Percentiles rank a stretch among this genome's conserved stretches.
phyloP scores from a whole-genome alignment of 2,888 invertebrate genomes.

The Crioceris asparagi region DNA sequence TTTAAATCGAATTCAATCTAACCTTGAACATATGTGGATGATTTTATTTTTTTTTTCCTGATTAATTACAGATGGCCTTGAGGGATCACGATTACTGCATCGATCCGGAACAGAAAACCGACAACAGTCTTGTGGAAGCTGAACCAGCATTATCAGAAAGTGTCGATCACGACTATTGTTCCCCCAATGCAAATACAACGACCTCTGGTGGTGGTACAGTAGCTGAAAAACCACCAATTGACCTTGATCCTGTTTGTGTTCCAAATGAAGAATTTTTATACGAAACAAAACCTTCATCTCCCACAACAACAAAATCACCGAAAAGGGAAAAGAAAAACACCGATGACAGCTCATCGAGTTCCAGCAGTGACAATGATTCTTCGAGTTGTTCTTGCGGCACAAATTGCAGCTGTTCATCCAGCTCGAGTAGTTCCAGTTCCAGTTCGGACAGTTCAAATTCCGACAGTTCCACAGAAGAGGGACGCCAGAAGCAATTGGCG shows the following conservation, averaged over 20 bases:
- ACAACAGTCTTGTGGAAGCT: constrained; percentile 29
- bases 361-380: constrained; percentile 65
- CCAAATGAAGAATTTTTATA: constrained; percentile 5
- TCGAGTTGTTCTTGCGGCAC: constrained; percentile 72
- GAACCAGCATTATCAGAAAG: constrained; percentile 33
- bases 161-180: constrained; percentile 39
- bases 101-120: constrained; percentile 27
- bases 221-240: constrained; percentile 10
- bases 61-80: constrained; percentile 33
- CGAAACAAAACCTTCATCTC: no score
- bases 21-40: background rate
- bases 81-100: constrained; percentile 68
- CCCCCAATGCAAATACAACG: constrained; percentile 15
- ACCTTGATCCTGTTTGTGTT: constrained; percentile 2
- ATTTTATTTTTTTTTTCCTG: no score
- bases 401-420: constrained; percentile 72
- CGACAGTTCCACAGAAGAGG: constrained; percentile 51
- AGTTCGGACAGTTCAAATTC: constrained; percentile 44
- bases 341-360: constrained; percentile 57
- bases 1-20: constrained; percentile 12
- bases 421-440: constrained; percentile 46
- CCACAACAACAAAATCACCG: constrained; percentile 8
- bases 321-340: constrained; percentile 36
- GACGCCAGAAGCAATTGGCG: constrained; percentile 37
- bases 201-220: background rate